phyloP scores from a whole-genome alignment of 2,888 invertebrate species.

The Drosophila flavopinicola region DNA sequence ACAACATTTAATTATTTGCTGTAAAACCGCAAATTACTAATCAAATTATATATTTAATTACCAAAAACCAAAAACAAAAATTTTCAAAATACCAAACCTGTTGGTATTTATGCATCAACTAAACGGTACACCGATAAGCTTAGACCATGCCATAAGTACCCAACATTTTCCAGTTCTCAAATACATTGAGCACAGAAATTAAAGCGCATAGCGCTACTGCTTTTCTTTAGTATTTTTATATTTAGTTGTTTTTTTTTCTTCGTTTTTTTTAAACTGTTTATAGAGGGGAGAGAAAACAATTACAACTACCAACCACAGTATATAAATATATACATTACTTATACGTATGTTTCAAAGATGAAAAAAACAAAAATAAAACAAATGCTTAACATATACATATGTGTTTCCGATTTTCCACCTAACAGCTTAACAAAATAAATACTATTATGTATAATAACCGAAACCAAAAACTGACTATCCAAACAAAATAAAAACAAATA shows the following conservation, averaged over 20 bases:
- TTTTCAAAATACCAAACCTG: slow-evolving; percentile 16
- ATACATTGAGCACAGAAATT: slow-evolving; percentile 18
- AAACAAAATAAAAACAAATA: slow-evolving; percentile 8
- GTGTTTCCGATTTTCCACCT: slow-evolving; percentile 78
- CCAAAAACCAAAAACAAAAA: slow-evolving; percentile 5
- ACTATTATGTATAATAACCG: slow-evolving; percentile 27
- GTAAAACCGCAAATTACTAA: slow-evolving; percentile 35
- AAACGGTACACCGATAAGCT: slow-evolving; percentile 66
- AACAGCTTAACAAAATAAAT: slow-evolving; percentile 70
- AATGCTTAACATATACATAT: slow-evolving; percentile 63
- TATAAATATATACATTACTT: slow-evolving; percentile 20
- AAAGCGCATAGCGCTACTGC: slow-evolving; percentile 47
- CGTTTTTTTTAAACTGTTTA: slow-evolving; percentile 1
- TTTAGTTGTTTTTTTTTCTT: not conserved
- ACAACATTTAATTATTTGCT: slow-evolving; percentile 27
- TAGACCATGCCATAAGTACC: slow-evolving; percentile 38
- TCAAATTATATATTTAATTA: slow-evolving; percentile 13
- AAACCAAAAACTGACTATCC: slow-evolving; percentile 27
- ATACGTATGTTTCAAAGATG: slow-evolving; percentile 50
- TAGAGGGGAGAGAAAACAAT: slow-evolving; percentile 18
- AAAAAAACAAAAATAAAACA: slow-evolving; percentile 45
- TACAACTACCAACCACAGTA: slow-evolving; percentile 39
- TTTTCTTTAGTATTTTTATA: slow-evolving; percentile 6
- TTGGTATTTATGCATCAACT: slow-evolving; percentile 52
- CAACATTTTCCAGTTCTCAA: slow-evolving; percentile 7